Conservation (phyloP, 1,140 invertebrate genomes). For the Drosophila tristis region DNA sequence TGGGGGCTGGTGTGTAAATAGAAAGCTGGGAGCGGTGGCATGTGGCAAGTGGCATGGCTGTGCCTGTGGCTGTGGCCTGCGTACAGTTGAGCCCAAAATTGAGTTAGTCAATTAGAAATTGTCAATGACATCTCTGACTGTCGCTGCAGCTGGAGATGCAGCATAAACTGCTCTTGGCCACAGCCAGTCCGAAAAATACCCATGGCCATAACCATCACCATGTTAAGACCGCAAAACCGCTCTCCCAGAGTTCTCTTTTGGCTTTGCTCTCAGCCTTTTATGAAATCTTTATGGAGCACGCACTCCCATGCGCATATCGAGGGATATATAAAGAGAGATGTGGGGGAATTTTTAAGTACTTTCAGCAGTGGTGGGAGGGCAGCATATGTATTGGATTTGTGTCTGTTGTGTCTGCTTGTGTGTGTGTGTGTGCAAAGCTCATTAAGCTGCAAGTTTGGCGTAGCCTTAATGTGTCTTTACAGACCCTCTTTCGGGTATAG, state of each 20-base stretch:
- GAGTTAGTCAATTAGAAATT: conserved; percentile 79
- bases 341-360: conserved; percentile 43
- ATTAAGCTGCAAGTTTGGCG: conserved; percentile 64
- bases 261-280: conserved; percentile 9
- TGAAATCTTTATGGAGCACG: neutral
- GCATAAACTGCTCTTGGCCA: conserved; percentile 45
- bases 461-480: conserved; percentile 56
- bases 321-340: conserved; percentile 3
- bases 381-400: conserved; percentile 35
- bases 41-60: conserved; percentile 1
- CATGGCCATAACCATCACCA: conserved; percentile 36
- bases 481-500: neutral
- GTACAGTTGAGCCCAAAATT: conserved; percentile 48
- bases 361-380: neutral
- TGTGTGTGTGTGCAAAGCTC: conserved; percentile 59
- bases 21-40: neutral
- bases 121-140: conserved; percentile 13
- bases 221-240: conserved; percentile 49
- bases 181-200: conserved; percentile 21
- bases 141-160: conserved; percentile 1
- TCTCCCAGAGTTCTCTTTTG: conserved; percentile 35
- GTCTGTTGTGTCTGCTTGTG: conserved; percentile 7
- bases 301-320: neutral
- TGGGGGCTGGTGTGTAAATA: neutral
- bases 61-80: conserved; percentile 25